Conservation (phyloP, 2,888 invertebrate species). For the Atherix ibis region DNA sequence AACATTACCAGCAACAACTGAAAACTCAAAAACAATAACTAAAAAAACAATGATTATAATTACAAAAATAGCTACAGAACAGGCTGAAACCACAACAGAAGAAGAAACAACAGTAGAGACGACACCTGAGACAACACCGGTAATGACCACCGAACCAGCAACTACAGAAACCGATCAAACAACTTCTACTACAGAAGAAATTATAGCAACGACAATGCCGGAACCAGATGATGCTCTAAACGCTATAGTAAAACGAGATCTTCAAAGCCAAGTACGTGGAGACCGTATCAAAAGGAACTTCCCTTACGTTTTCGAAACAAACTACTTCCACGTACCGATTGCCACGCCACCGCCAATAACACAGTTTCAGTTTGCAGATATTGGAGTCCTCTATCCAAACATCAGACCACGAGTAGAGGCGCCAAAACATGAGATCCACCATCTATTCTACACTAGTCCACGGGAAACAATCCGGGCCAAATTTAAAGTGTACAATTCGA, state of each 20-base stretch:
- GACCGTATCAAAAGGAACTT: conserved; percentile 5
- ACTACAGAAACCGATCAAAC: not conserved
- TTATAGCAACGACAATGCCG: not conserved
- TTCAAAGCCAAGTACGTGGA: not conserved
- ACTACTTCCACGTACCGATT: conserved; percentile 1
- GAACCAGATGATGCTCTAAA: conserved; percentile 2
- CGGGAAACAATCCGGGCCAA: conserved; percentile 40
- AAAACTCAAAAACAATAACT: too few species aligned
- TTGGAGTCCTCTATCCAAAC: too few species aligned
- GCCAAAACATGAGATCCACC: conserved; percentile 10
- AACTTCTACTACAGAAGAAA: not conserved
- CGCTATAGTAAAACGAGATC: conserved; percentile 3
- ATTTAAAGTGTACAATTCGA: conserved; percentile 61
- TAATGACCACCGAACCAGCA: conserved; percentile 10
- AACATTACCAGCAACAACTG: not conserved
- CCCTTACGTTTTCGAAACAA: conserved; percentile 3
- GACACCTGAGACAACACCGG: conserved; percentile 11
- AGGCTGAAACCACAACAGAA: not conserved
- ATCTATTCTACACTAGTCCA: conserved; percentile 30
- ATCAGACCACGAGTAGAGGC: too few species aligned
- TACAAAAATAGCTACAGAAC: too few species aligned
- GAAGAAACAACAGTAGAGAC: not conserved
- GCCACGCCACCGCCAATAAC: conserved; percentile 1
- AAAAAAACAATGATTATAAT: too few species aligned
- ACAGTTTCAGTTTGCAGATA: conserved; percentile 4